These are phyloP conservation scores for Fratercula arctica DNA, from an alignment of 2,797 vertebrate species.

Conservation along the genomic window DNA sequence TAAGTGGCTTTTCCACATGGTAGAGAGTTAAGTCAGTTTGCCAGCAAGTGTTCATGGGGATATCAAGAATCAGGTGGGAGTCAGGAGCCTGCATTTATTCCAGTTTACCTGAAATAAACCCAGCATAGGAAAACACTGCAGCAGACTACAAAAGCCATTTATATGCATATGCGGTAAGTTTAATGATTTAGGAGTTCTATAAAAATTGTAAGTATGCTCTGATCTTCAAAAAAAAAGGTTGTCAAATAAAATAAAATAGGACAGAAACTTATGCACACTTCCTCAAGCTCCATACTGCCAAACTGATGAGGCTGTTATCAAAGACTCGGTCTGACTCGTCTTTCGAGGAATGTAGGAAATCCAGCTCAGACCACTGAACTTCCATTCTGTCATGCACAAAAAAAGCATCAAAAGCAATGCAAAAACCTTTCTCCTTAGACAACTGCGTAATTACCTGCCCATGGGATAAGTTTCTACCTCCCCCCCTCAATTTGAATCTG, in stretches of 20 bases:
- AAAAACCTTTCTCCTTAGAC: conserved; percentile 34
- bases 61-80: neutral
- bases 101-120: conserved; percentile 48
- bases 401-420: conserved; percentile 62
- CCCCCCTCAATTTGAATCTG: neutral
- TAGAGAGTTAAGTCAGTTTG: neutral
- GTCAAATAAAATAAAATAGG: conserved; percentile 47
- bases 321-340: conserved; percentile 29
- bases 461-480: conserved; percentile 1
- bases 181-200: conserved; percentile 42
- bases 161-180: neutral
- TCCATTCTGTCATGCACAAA: conserved; percentile 2
- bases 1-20: neutral
- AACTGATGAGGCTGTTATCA: conserved; percentile 53
- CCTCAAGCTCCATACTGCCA: conserved; percentile 43
- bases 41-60: neutral
- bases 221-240: conserved; percentile 56
- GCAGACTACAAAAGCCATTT: conserved; percentile 48
- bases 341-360: conserved; percentile 57
- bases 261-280: conserved; percentile 58
- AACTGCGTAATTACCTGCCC: neutral
- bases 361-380: conserved; percentile 48
- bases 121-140: neutral
- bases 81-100: conserved; percentile 16
- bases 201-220: conserved; percentile 52